Conservation (phyloP, 2,797 vertebrate species). For the Cephalopachus bancanus region DNA sequence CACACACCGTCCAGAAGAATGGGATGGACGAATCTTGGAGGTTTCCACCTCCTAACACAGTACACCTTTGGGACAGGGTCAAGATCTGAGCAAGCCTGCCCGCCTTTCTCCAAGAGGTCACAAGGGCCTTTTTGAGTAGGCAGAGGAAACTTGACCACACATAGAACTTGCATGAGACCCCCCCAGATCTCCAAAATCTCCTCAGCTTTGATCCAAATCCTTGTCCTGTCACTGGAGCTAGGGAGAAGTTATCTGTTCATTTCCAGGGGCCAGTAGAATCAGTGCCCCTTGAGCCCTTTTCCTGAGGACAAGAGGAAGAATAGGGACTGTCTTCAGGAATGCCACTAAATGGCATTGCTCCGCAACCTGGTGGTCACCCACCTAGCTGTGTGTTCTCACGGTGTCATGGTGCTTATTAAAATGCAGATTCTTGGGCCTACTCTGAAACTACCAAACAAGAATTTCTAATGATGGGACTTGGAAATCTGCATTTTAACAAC, state of each 20-base stretch:
- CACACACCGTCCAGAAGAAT: not conserved
- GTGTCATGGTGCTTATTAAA: not conserved
- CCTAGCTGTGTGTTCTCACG: not conserved
- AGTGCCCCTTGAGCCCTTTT: not conserved
- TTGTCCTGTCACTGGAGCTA: not conserved
- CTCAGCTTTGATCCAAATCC: not conserved
- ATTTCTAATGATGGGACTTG: not conserved
- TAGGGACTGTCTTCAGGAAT: not conserved
- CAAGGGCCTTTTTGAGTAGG: not conserved
- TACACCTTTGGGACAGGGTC: not conserved
- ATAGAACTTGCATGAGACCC: not conserved
- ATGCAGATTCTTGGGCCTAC: not conserved
- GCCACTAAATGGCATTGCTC: not conserved
- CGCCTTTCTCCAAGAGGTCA: not conserved
- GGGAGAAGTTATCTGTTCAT: not conserved
- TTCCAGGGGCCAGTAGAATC: not conserved
- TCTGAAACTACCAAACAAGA: slow-evolving; percentile 6
- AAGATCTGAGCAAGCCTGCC: not conserved
- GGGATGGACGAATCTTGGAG: not conserved
- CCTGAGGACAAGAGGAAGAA: not conserved
- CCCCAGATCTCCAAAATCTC: not conserved
- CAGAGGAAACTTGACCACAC: not conserved
- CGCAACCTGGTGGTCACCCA: not conserved
- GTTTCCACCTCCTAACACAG: not conserved
- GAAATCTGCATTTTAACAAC: not conserved